phyloP scores from a whole-genome alignment of 2,797 vertebrate species.

The Pangasius krempfi region DNA sequence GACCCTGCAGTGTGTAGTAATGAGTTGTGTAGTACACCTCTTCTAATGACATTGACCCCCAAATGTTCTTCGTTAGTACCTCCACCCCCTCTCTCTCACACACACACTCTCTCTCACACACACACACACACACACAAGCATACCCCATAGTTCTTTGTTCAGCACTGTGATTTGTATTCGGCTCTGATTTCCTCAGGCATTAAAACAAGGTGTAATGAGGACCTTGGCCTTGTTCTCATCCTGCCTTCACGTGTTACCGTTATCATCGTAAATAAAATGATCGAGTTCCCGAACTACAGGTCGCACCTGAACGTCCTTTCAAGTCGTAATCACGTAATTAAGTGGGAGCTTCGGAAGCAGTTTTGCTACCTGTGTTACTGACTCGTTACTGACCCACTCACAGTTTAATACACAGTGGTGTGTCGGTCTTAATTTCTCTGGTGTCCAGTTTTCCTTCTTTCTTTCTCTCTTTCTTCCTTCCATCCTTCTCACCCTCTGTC shows the following conservation, averaged over 20 bases:
- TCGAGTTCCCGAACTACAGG: neutral
- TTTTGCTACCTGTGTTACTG: neutral
- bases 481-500: no score
- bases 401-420: neutral
- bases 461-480: fast-evolving
- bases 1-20: slow-evolving; percentile 53
- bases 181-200: neutral
- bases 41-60: slow-evolving; percentile 56
- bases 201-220: slow-evolving; percentile 1
- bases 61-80: slow-evolving; percentile 51
- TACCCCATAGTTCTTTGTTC: slow-evolving; percentile 7
- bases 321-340: neutral
- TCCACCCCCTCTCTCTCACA: neutral
- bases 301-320: neutral
- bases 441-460: neutral
- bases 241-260: neutral
- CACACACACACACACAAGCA: neutral
- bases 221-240: slow-evolving; percentile 18
- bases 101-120: neutral
- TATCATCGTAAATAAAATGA: neutral
- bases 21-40: slow-evolving; percentile 40
- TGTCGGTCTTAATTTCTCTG: neutral
- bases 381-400: neutral
- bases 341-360: neutral
- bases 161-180: slow-evolving; percentile 7